Evolutionary conservation across 2,113 vertebrate genomes (phyloP).

Genomic region (Calidris pygmaea): DNA sequence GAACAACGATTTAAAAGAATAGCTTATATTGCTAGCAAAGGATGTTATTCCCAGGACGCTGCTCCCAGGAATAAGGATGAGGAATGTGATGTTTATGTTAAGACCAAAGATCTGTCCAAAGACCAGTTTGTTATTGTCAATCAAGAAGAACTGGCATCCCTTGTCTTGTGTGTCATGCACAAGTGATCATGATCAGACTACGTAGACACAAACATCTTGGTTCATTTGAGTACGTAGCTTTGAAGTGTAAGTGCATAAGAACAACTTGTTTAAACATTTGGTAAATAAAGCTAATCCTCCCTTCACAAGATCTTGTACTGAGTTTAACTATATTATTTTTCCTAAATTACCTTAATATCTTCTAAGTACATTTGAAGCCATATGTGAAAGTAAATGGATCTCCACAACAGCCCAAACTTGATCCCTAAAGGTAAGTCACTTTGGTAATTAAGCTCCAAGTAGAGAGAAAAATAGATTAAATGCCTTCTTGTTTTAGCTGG

Average conservation of each 20-base stretch:
- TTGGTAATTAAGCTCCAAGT: neutral
- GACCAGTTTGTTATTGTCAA: neutral
- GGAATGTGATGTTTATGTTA: neutral
- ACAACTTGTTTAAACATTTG: neutral
- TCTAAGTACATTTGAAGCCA: neutral
- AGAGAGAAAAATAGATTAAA: neutral
- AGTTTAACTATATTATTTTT: neutral
- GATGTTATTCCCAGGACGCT: neutral
- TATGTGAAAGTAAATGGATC: neutral
- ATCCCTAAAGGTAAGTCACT: neutral
- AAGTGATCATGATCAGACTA: neutral
- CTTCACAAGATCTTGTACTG: neutral
- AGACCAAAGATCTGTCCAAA: neutral
- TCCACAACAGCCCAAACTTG: neutral
- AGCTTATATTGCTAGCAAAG: neutral
- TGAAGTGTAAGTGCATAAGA: neutral
- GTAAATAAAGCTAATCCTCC: neutral
- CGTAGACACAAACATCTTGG: neutral
- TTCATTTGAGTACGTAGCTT: neutral
- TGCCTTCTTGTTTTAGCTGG: neutral
- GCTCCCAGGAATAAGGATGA: neutral
- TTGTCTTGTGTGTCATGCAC: neutral
- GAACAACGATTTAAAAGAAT: neutral
- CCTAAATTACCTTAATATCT: neutral
- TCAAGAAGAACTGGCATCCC: neutral